Evolutionary conservation across 2,113 vertebrate genomes (phyloP).

Genomic region (Oriolus oriolus): DNA sequence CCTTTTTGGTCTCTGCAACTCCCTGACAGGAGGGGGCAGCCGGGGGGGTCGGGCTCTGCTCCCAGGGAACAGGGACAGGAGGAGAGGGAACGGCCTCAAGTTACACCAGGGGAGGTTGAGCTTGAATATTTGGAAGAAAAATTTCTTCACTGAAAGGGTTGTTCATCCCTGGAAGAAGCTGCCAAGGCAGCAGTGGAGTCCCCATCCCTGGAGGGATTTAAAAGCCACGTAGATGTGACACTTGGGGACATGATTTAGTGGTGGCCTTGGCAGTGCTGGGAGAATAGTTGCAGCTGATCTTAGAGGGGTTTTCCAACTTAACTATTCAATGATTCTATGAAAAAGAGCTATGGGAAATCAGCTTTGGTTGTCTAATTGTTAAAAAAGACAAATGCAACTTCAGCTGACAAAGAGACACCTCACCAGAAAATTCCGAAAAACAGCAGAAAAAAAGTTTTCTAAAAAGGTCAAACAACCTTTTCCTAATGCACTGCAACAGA

Average conservation of each 20-base stretch:
- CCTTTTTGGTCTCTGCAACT: not conserved
- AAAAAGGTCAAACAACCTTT: not conserved
- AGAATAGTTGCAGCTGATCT: not conserved
- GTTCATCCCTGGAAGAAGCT: not conserved
- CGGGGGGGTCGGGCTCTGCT: accelerated
- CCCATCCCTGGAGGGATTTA: not conserved
- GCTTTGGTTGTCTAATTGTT: not conserved
- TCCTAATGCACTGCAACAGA: not conserved
- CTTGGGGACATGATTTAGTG: not conserved
- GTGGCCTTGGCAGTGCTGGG: not conserved
- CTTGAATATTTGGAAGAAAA: no score
- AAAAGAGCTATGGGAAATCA: not conserved
- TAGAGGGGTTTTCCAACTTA: not conserved
- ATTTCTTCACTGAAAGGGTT: not conserved
- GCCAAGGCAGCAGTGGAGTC: not conserved
- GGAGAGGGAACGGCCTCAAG: accelerated
- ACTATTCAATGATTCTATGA: no score
- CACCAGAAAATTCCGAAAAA: not conserved
- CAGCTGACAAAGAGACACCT: not conserved
- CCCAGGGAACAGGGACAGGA: not conserved
- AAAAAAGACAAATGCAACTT: not conserved
- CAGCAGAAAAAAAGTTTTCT: not conserved
- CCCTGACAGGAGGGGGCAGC: not conserved
- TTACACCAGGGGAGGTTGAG: not conserved
- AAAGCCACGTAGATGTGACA: not conserved